Evolutionary conservation across 2,113 vertebrate species (phyloP).

Genomic region (Lasiurus cinereus): DNA sequence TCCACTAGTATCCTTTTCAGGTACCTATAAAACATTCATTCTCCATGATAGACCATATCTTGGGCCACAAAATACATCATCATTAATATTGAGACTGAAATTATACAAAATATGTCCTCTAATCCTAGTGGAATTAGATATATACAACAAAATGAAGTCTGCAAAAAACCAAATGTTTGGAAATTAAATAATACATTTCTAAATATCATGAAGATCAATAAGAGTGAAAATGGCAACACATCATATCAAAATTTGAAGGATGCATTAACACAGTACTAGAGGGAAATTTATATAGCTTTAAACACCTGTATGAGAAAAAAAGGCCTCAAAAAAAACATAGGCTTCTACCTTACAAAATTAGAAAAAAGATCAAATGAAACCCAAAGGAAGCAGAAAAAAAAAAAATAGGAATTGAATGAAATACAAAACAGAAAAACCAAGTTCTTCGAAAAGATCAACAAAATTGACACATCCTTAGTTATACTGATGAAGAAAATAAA

Average conservation of each 20-base stretch:
- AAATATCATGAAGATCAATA: background rate
- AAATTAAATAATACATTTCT: background rate
- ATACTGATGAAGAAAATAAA: too few species aligned
- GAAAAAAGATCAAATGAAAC: background rate
- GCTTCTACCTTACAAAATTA: background rate
- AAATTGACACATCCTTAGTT: background rate
- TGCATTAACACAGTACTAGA: background rate
- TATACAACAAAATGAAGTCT: background rate
- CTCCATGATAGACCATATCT: background rate
- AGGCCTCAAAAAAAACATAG: background rate
- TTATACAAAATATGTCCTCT: background rate
- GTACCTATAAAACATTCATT: background rate
- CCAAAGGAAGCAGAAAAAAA: background rate
- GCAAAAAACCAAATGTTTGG: background rate
- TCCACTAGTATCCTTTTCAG: background rate
- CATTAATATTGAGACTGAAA: background rate
- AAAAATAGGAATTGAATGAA: background rate
- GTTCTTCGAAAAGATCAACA: background rate
- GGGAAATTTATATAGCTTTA: background rate
- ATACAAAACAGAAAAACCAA: background rate
- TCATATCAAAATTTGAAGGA: background rate
- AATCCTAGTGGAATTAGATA: background rate
- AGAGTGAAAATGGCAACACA: too few species aligned
- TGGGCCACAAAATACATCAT: background rate
- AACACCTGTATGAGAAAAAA: background rate